Conservation (phyloP, 2,113 vertebrate genomes). For the Gracilinanus agilis region DNA sequence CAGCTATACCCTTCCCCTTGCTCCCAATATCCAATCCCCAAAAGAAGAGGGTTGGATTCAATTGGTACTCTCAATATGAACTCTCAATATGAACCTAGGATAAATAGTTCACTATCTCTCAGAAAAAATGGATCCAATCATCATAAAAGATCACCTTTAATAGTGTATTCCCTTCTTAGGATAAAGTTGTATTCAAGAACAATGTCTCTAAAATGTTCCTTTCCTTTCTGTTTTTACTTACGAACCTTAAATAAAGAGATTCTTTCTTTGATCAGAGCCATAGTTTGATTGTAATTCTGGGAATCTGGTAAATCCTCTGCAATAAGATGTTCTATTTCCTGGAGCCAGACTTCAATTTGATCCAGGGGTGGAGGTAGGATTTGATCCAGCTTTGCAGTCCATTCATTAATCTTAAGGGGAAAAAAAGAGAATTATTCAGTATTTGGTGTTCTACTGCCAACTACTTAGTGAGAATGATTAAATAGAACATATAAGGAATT, state of each 20-base stretch:
- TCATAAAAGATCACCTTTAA: slow-evolving; percentile 60
- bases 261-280: slow-evolving; percentile 85
- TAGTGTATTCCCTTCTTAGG: slow-evolving; percentile 41
- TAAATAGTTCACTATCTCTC: slow-evolving; percentile 40
- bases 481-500: neutral
- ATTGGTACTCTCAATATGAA: neutral
- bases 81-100: neutral
- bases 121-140: slow-evolving; percentile 51
- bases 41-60: neutral
- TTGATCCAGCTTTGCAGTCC: slow-evolving; percentile 87
- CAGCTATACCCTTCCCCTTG: neutral
- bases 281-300: slow-evolving; percentile 84
- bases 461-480: neutral
- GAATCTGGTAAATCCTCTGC: slow-evolving; percentile 84
- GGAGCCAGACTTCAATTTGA: slow-evolving; percentile 89
- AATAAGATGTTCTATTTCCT: slow-evolving; percentile 86
- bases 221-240: slow-evolving; percentile 44
- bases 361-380: slow-evolving; percentile 88
- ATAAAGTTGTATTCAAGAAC: slow-evolving; percentile 60
- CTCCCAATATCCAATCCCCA: neutral
- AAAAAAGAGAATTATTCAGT: slow-evolving; percentile 21
- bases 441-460: neutral
- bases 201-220: neutral
- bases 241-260: slow-evolving; percentile 90
- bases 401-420: slow-evolving; percentile 87